phyloP scores from a whole-genome alignment of 2,113 vertebrate genomes.

The Gopherus evgoodei region DNA sequence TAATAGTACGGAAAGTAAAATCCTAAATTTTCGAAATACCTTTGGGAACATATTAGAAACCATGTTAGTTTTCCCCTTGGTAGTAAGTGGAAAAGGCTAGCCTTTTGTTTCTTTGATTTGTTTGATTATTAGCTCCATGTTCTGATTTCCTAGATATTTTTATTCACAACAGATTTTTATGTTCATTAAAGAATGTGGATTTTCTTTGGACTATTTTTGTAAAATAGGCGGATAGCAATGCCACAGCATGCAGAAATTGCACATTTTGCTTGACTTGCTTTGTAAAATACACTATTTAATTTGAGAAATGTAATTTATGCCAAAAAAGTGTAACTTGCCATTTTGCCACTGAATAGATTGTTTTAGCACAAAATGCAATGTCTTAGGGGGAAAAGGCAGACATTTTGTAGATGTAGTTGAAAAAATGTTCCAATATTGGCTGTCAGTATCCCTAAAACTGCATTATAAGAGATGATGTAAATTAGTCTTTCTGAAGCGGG shows the following conservation, averaged over 20 bases:
- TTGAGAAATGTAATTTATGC: constrained; percentile 77
- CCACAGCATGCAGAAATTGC: constrained; percentile 78
- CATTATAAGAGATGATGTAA: constrained; percentile 62
- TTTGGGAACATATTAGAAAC: constrained; percentile 8
- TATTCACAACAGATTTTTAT: constrained; percentile 41
- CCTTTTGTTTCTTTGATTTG: not conserved
- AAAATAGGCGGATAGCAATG: constrained; percentile 53
- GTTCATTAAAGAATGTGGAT: constrained; percentile 33
- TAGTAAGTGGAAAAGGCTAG: not conserved
- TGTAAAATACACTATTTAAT: constrained; percentile 77
- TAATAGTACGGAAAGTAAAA: not conserved
- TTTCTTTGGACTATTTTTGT: constrained; percentile 66
- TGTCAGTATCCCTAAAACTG: constrained; percentile 75
- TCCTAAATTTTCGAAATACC: not conserved
- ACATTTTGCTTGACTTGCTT: constrained; percentile 78
- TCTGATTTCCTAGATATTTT: constrained; percentile 40
- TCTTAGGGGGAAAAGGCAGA: constrained; percentile 1
- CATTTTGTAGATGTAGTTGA: constrained; percentile 35
- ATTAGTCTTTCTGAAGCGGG: constrained; percentile 66
- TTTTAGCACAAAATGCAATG: constrained; percentile 72
- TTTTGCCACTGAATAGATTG: constrained; percentile 70
- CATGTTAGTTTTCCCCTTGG: not conserved
- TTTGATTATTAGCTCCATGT: constrained; percentile 16
- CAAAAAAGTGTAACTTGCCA: constrained; percentile 69
- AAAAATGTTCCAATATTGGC: constrained; percentile 54